Evolutionary conservation across 2,888 invertebrate genomes (phyloP), one percentile per base, ranked within the genome.

Genomic region (Pyralis farinalis): DNA sequence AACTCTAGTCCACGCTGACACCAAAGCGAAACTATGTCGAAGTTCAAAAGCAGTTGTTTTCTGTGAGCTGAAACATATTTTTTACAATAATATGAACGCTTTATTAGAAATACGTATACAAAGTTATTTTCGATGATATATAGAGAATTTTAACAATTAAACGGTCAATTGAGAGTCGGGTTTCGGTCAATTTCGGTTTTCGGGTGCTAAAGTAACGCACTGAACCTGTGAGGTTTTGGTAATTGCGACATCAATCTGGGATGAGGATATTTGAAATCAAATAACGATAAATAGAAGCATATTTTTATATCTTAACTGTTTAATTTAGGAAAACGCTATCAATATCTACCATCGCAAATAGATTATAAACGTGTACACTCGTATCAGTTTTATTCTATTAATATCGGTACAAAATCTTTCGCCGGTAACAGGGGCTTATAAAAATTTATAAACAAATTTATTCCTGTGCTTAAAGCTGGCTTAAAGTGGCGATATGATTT

Each of bases 361-460:
- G 37, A 43, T 50, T 33, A 76, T 77, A 79, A 78, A 76, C 69
- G 77, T 75, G 77, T 80, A 81, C 77, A 80, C 74, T 70, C 68
- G 75, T 75, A 74, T 72, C 73, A 5, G 25, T 25, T 77, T 71
- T 65, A 60, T 61, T 68, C 71, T 60, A 66, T 64, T 71, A 71
- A 72, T 71, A 77, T 73, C 65, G 57, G 65, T 79, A 79, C 71
- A 80, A 82, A 82, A 78, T 71, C 70, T 78, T 72, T 75, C 75
- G 72, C 74, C 71, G 66, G 66, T 75, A 79, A 71, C 75, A 61
- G 57, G 63, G 66, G 71, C 71, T 64, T 70, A 74, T 83, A 83
- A 76, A 85, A 82, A 82, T 80, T 80, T 85, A 85, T 76, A 86
- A 86, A 86, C 32, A 32, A 39, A 12, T 27, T 7, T 16, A 36